Evolutionary conservation across 2,797 vertebrate genomes (phyloP).

Genomic region (Sebastes paucispinis): DNA sequence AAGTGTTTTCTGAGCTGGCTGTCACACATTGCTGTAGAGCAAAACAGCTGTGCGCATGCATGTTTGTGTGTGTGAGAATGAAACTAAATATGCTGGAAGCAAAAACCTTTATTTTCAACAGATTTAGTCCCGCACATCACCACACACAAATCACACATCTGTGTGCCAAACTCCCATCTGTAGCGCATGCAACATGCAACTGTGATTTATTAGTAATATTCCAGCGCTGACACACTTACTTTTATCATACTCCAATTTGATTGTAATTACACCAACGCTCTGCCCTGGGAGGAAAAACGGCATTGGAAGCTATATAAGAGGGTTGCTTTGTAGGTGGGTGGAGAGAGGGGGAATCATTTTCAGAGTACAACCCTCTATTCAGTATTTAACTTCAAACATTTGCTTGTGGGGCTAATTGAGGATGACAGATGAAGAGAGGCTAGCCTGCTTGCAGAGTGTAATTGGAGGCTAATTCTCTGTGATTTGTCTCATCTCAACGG

Average conservation of each 20-base stretch:
- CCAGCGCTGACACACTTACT: conserved; percentile 6
- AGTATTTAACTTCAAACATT: conserved; percentile 77
- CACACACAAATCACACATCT: conserved; percentile 1
- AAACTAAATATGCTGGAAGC: not conserved
- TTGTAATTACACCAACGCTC: conserved; percentile 39
- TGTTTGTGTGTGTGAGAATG: not conserved
- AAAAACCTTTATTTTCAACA: not conserved
- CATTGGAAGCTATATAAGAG: conserved; percentile 36
- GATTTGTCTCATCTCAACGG: conserved; percentile 74
- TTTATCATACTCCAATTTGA: conserved; percentile 55
- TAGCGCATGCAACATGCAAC: not conserved
- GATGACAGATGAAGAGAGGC: conserved; percentile 70
- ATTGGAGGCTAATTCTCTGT: conserved; percentile 73
- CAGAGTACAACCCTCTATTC: conserved; percentile 67
- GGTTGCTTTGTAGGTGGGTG: conserved; percentile 33
- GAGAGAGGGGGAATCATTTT: conserved; percentile 44
- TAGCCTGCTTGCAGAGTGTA: conserved; percentile 58
- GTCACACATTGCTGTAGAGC: conserved; percentile 4
- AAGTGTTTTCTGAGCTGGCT: conserved; percentile 4
- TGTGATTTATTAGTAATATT: conserved; percentile 33
- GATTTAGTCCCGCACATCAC: not conserved
- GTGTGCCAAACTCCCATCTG: conserved; percentile 23
- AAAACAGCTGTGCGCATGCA: not conserved
- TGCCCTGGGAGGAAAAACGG: conserved; percentile 10
- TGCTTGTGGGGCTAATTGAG: conserved; percentile 69